phyloP scores from a whole-genome alignment of 2,113 vertebrate genomes.

The Scolopax mira region DNA sequence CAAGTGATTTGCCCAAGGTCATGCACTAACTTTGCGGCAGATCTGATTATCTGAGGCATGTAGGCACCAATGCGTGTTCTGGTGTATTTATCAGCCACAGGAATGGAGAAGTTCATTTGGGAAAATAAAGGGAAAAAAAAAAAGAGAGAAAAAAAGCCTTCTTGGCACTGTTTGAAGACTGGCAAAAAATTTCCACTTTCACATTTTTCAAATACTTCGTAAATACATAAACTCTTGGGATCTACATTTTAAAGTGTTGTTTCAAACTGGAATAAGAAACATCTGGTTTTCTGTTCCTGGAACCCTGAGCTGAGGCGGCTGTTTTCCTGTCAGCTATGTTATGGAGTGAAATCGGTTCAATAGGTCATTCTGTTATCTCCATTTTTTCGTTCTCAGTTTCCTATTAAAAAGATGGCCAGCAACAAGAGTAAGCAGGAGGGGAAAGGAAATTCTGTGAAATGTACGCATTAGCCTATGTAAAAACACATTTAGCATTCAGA shows the following conservation, averaged over 20 bases:
- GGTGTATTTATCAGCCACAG: not conserved
- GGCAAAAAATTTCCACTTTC: conserved; percentile 31
- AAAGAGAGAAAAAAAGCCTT: not conserved
- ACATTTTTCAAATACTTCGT: conserved; percentile 38
- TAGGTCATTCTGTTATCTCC: conserved; percentile 22
- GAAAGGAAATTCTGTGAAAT: not conserved
- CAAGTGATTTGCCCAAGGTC: not conserved
- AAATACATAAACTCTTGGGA: conserved; percentile 8
- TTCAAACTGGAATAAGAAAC: conserved; percentile 44
- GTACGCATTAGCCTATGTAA: not conserved
- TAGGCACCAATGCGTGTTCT: not conserved
- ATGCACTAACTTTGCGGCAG: not conserved
- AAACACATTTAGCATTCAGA: not conserved
- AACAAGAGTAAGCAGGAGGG: not conserved
- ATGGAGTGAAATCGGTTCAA: conserved; percentile 19
- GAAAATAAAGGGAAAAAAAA: not conserved
- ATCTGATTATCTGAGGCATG: not conserved
- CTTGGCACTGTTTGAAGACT: not conserved
- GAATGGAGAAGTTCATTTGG: not conserved
- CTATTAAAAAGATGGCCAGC: not conserved
- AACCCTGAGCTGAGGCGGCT: not conserved
- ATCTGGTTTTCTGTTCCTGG: conserved; percentile 49
- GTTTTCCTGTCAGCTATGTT: conserved; percentile 18
- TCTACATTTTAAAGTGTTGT: conserved; percentile 37
- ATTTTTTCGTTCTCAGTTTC: not conserved